Conservation (phyloP, 2,113 vertebrate species). For the Ailurus styani region DNA sequence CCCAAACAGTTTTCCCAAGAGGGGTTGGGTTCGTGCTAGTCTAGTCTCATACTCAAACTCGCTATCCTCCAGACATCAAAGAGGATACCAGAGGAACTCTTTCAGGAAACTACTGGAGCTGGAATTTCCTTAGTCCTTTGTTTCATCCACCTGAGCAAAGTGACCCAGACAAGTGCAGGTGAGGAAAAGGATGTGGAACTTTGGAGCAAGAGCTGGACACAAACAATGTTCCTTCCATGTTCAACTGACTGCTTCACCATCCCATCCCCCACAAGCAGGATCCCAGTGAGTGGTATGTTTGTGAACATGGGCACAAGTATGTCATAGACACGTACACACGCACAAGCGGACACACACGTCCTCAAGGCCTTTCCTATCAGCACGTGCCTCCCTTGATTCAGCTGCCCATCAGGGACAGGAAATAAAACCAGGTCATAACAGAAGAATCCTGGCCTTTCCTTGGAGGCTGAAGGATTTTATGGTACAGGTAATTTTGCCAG, state of each 20-base stretch:
- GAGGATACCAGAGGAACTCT: background rate
- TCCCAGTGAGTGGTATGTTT: background rate
- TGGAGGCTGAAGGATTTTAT: conserved; percentile 39
- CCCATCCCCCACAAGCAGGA: background rate
- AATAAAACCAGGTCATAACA: background rate
- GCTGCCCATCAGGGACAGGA: background rate
- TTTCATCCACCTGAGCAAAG: background rate
- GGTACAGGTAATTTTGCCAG: conserved; percentile 8
- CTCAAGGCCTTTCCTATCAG: background rate
- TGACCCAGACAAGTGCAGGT: background rate
- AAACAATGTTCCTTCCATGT: background rate
- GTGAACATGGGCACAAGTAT: background rate
- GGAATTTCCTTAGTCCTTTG: background rate
- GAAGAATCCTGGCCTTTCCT: conserved; percentile 5
- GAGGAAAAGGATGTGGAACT: background rate
- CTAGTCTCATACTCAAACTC: background rate
- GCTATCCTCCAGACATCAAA: background rate
- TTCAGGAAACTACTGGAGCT: background rate
- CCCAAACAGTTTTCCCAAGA: background rate
- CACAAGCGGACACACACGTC: background rate
- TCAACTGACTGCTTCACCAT: background rate
- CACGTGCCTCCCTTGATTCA: background rate
- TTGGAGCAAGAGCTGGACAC: background rate
- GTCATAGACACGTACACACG: background rate
- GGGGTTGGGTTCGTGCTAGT: background rate